These are phyloP conservation scores for Typhlichthys eigenmanni DNA, from an alignment of 2,797 vertebrate genomes.

Conservation along the genomic window DNA sequence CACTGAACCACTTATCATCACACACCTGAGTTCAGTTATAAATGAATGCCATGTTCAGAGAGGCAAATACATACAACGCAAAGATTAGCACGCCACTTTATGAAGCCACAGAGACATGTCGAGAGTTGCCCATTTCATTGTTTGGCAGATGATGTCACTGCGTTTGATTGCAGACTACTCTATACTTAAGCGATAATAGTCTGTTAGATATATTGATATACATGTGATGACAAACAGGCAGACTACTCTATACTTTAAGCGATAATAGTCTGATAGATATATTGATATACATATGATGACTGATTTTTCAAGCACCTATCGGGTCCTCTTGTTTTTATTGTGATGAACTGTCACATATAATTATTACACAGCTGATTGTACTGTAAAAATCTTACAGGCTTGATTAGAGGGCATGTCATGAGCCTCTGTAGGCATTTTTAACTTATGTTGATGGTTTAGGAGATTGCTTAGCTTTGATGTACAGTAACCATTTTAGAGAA, in stretches of 20 bases:
- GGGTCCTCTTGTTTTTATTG: conserved; percentile 23
- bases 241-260: background rate
- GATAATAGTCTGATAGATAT: conserved; percentile 35
- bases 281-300: background rate
- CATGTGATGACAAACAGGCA: conserved; percentile 1
- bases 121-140: conserved; percentile 54
- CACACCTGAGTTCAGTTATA: conserved; percentile 45
- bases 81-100: conserved; percentile 44
- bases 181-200: conserved; percentile 2
- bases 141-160: conserved; percentile 57
- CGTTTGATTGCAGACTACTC: conserved; percentile 15
- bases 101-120: conserved; percentile 53
- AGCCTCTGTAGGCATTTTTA: background rate
- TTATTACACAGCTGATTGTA: conserved; percentile 39
- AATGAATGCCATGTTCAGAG: conserved; percentile 42
- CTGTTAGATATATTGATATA: conserved; percentile 27
- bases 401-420: conserved; percentile 58
- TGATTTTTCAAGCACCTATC: conserved; percentile 24
- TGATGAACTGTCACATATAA: conserved; percentile 46
- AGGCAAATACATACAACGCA: conserved; percentile 38
- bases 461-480: conserved; percentile 33
- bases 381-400: conserved; percentile 13
- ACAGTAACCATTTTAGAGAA: conserved; percentile 24
- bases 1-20: conserved; percentile 10
- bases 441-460: background rate